Base-by-base conservation (phyloP, 2,797 vertebrate species). In the Bradypus variegatus region DNA sequence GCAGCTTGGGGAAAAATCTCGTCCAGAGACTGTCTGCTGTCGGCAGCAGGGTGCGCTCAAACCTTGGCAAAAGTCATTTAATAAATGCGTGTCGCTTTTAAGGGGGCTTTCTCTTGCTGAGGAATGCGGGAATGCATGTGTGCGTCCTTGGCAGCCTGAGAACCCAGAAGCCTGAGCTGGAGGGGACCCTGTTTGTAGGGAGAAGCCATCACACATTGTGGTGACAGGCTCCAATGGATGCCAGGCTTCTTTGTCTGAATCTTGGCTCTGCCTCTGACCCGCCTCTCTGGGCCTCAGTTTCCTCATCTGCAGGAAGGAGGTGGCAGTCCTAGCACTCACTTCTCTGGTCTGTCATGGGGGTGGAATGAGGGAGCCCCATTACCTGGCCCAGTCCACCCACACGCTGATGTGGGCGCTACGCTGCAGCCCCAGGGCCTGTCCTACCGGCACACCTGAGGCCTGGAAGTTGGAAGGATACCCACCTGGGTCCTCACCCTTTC, bases 1-100 rank as follows among this genome's bases (percentile, higher is more conserved):
- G 95, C 92, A 94, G 95, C 85, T 91, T 67, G 84, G 91, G 93
- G 77, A 33, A 53, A 94, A 90, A 93, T 86, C 78, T 82, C 53
- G 50, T 84, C 93, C 64, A 0, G 87, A 90, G 81, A 79, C 81
- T 50, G 64, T 72, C 90, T 94, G 91, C 91, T 85, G 85, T 82
- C n/a, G 36, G 91, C 93, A 65, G 81, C 89, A 84, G 76, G 62
- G 92, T 80, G 78, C 86, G 38, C 88, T n/a, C 75, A 80, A 93
- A 86, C 92, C 79, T 91, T 79, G 65, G 95, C 81, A 89, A 92
- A 94, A 85, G 89, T 18, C 31, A 2, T 73, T 94, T 93, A 88
- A 90, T 95, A 93, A 89, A 87, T 67, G 92, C 0, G 0, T 38
- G 81, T 89, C 3, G 3, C 93, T 94, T 93, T 92, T 92, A 91